Evolutionary conservation across 2,113 vertebrate genomes (phyloP), one percentile per base, ranked within the genome.

Genomic region (Porphyrio hochstetteri): DNA sequence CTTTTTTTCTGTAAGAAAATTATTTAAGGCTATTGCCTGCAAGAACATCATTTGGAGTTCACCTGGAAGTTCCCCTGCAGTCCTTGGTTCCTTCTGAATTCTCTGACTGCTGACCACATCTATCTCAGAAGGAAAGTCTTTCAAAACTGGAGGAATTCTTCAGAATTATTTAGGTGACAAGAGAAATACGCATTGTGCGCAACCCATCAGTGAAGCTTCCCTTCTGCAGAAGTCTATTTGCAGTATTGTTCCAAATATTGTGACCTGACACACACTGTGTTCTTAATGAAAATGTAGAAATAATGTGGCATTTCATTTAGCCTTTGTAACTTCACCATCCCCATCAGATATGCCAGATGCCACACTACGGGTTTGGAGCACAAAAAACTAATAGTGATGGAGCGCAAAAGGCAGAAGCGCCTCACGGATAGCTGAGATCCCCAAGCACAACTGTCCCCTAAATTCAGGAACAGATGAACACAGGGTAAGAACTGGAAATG

Each of bases 331-430:
- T 80, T 75, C 18, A 57, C 21, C 35, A 17, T 35, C 33, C 46
- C 36, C 56, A 40, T 79, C 61, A 70, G 56, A 27, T 79, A 53
- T 33, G 36, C 29, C 36, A 59, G 55, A 33, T 75, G 21, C 42
- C 29, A 35, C 27, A 17, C 23, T 19, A 33, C 0, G 4, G 63
- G 29, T 50, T 40, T 38, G 42, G n/a, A 81, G 56, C 63, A 52
- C 0, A 0, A 56, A 2, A 2, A 81, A n/a, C 33, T 35, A 4
- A 12, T 28, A 31, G 12, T 64, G 33, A 53, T 10, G 46, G 25
- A 57, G 35, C 5, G 31, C 64, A 63, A 75, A 80, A 42, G 55
- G 11, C 25, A 5, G 33, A 40, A 46, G 18, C 80, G 8, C 50
- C 19, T 59, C 33, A 64, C 0, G 5, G 7, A 40, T 9, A 75